These are phyloP conservation scores for Galeopterus variegatus DNA, from an alignment of 2,113 vertebrate species.

Conservation along the genomic window DNA sequence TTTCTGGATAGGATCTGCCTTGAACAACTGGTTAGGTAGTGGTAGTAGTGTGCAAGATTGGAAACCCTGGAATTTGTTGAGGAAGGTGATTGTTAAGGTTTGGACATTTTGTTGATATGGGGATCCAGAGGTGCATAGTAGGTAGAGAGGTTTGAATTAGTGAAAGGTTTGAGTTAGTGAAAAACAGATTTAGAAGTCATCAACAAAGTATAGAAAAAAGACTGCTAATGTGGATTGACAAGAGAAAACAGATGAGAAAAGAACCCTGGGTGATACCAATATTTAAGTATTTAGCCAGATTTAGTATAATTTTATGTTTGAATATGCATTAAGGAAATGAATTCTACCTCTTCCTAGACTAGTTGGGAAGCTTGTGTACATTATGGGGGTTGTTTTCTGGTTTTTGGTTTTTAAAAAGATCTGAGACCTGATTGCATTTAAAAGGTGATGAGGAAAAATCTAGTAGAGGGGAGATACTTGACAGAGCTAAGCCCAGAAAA, in stretches of 20 bases:
- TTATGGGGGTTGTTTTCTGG: not conserved
- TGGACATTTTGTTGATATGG: not conserved
- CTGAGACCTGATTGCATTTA: slow-evolving; percentile 2
- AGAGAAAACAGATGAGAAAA: not conserved
- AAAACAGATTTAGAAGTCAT: not conserved
- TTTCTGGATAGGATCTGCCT: not conserved
- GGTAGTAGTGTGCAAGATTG: not conserved
- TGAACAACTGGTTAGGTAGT: not conserved
- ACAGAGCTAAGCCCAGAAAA: not conserved
- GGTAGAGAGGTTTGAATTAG: not conserved
- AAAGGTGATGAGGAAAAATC: not conserved
- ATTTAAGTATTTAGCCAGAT: not conserved
- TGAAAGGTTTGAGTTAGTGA: not conserved
- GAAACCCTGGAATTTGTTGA: not conserved
- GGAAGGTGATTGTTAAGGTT: not conserved
- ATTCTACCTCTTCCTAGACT: not conserved
- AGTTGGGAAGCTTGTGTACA: not conserved
- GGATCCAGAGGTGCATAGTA: not conserved
- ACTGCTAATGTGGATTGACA: not conserved
- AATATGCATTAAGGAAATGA: not conserved
- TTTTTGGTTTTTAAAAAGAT: not conserved
- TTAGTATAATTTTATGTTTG: not conserved
- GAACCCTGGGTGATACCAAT: not conserved
- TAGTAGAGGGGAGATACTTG: not conserved
- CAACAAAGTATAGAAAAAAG: slow-evolving; percentile 5